Conservation (phyloP, 2,888 invertebrate genomes). For the Polydesmus complanatus region DNA sequence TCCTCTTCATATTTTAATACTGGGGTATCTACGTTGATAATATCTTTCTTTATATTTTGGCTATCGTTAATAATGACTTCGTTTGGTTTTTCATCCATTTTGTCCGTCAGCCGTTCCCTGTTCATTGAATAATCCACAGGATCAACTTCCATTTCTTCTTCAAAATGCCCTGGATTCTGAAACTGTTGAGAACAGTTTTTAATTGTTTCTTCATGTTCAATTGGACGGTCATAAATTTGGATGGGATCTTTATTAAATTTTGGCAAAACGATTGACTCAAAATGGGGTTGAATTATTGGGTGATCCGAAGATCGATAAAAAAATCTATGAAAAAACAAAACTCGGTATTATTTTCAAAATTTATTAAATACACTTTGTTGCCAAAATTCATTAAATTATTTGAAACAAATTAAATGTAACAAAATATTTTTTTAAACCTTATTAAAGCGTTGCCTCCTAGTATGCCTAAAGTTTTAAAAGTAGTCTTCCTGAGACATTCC, state of each 20-base stretch:
- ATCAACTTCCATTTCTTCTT: too few species aligned
- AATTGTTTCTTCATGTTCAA: neutral
- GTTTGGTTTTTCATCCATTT: too few species aligned
- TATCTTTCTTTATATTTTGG: too few species aligned
- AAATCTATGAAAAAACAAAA: neutral
- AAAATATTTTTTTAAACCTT: slow-evolving; percentile 26
- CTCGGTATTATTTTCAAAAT: too few species aligned
- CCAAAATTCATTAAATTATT: slow-evolving; percentile 6
- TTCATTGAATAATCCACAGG: too few species aligned
- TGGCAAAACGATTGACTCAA: neutral
- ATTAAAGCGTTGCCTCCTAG: slow-evolving; percentile 62
- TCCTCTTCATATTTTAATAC: too few species aligned
- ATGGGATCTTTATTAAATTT: too few species aligned
- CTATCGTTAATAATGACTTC: too few species aligned
- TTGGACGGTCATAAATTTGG: too few species aligned
- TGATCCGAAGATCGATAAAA: neutral
- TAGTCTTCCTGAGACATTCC: slow-evolving; percentile 48
- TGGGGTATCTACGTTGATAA: neutral
- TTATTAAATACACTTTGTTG: too few species aligned
- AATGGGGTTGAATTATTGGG: neutral
- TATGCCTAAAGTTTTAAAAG: slow-evolving; percentile 61
- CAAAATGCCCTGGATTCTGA: too few species aligned
- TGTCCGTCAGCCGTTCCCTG: too few species aligned
- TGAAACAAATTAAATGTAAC: slow-evolving; percentile 19
- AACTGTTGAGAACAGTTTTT: neutral